Conservation (phyloP, 1,140 invertebrate species). For the Ceratina australensis region DNA sequence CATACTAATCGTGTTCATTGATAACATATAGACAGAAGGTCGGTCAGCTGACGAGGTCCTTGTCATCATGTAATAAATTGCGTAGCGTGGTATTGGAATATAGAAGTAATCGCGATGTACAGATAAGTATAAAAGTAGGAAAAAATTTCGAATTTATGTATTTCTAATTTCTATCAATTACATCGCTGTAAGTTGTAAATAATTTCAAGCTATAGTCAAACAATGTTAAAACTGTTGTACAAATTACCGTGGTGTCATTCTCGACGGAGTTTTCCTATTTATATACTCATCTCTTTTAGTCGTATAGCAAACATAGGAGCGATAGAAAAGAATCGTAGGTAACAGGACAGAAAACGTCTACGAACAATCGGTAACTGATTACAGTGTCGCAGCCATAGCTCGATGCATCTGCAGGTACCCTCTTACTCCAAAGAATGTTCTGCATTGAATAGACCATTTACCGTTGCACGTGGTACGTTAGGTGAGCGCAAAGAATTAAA, state of each 20-base stretch:
- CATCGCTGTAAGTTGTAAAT: no score
- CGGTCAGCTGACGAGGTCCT: conserved; percentile 10
- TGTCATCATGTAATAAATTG: not conserved
- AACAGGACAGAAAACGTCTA: conserved; percentile 52
- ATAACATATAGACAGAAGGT: conserved; percentile 28
- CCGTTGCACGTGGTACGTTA: no score
- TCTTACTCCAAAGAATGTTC: conserved; percentile 49
- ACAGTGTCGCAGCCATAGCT: conserved; percentile 77
- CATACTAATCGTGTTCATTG: conserved; percentile 28
- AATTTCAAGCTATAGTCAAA: no score
- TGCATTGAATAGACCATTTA: conserved; percentile 18
- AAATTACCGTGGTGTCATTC: not conserved
- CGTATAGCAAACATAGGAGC: conserved; percentile 50
- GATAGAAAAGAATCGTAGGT: conserved; percentile 52
- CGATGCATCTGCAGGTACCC: conserved; percentile 75
- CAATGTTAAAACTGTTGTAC: no score
- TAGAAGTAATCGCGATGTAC: conserved; percentile 5
- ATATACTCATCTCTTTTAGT: conserved; percentile 13
- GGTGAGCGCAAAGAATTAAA: no score
- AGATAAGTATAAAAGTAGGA: not conserved
- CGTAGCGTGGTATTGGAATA: not conserved
- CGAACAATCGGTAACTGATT: conserved; percentile 61
- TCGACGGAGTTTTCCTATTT: conserved; percentile 2
- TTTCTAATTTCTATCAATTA: no score
- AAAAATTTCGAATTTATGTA: no score